Evolutionary conservation across 2,113 vertebrate species (phyloP).

Genomic region (Columba livia): DNA sequence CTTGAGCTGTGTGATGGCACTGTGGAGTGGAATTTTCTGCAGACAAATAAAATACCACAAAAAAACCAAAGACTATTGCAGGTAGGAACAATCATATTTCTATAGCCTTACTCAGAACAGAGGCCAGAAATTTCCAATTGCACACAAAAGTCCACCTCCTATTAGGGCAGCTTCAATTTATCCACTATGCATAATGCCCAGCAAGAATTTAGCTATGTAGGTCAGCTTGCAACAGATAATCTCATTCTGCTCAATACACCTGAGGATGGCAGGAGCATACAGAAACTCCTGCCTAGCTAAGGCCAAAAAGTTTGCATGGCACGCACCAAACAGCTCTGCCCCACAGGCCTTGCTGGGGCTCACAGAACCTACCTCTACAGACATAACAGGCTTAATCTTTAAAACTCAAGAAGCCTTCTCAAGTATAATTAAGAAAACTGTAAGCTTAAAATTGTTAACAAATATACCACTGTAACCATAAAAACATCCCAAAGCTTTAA

Average conservation of each 20-base stretch:
- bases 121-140: not conserved
- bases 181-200: not conserved
- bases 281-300: not conserved
- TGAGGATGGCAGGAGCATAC: not conserved
- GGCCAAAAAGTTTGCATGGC: not conserved
- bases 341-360: not conserved
- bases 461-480: not conserved
- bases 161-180: not conserved
- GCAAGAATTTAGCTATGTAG: not conserved
- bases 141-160: not conserved
- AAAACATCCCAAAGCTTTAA: not conserved
- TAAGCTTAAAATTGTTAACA: not conserved
- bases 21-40: not conserved
- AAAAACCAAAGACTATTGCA: not conserved
- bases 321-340: fast-evolving
- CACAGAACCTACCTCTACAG: not conserved
- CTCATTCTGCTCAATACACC: not conserved
- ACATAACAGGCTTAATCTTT: not conserved
- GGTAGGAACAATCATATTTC: not conserved
- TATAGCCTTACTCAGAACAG: not conserved
- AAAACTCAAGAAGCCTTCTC: not conserved
- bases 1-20: not conserved
- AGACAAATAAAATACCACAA: not conserved
- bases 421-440: not conserved
- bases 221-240: not conserved